These are phyloP conservation scores for Thaumetopoea pityocampa DNA, from an alignment of 1,140 invertebrate species.

Conservation along the genomic window DNA sequence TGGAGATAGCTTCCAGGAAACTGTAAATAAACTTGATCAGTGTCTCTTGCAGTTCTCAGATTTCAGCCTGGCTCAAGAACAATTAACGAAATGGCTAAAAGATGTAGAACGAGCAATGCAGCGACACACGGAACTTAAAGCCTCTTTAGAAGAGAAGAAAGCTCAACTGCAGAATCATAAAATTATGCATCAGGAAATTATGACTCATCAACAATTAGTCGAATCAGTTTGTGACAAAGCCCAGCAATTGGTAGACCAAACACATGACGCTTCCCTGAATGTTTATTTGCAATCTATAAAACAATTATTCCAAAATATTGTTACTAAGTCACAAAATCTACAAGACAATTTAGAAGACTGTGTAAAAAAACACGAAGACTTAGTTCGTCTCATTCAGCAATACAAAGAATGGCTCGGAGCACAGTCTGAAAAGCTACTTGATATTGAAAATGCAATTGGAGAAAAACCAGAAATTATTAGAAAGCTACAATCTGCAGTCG, in stretches of 20 bases:
- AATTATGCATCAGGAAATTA: constrained; percentile 96
- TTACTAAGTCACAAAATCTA: constrained; percentile 90
- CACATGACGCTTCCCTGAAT: constrained; percentile 90
- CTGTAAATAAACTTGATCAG: constrained; percentile 89
- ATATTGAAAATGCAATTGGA: constrained; percentile 86
- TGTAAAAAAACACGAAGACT: constrained; percentile 89
- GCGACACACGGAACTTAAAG: constrained; percentile 92
- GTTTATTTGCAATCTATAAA: constrained; percentile 93
- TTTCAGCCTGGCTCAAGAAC: constrained; percentile 91
- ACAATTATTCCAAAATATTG: constrained; percentile 91
- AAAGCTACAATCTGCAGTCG: constrained; percentile 82
- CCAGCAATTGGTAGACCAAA: constrained; percentile 91
- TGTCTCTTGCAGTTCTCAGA: constrained; percentile 93
- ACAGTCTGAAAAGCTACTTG: constrained; percentile 85
- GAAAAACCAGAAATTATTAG: constrained; percentile 88
- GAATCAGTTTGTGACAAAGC: constrained; percentile 95
- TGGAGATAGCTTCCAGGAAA: constrained; percentile 87
- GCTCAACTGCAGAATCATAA: constrained; percentile 96
- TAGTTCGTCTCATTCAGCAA: constrained; percentile 82
- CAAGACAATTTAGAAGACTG: constrained; percentile 90
- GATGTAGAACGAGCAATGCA: constrained; percentile 95
- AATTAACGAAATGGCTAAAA: constrained; percentile 93
- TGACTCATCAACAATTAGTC: constrained; percentile 92
- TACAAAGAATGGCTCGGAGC: constrained; percentile 87
- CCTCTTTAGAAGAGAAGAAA: constrained; percentile 94